These are phyloP conservation scores for Leptodactylus fuscus DNA, from an alignment of 2,113 vertebrate genomes.

Conservation along the genomic window DNA sequence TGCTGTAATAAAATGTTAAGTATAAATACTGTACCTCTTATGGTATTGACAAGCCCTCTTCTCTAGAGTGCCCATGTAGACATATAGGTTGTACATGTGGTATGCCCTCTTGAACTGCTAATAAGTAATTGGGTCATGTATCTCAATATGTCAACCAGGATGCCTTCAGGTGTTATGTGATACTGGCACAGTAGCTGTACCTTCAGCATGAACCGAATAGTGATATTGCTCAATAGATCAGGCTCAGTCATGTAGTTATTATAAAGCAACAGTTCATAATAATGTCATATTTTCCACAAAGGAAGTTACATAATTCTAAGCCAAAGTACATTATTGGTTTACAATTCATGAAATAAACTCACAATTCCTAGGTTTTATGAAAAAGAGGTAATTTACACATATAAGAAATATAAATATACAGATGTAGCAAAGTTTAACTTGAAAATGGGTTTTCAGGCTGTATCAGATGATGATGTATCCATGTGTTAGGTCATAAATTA, in stretches of 20 bases:
- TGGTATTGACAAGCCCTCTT: neutral
- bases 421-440: too few relatives aligned
- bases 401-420: too few relatives aligned
- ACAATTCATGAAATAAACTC: neutral
- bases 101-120: neutral
- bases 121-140: neutral
- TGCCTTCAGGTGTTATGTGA: neutral
- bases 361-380: too few relatives aligned
- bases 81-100: neutral
- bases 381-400: too few relatives aligned
- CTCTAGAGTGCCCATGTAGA: neutral
- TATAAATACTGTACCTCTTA: neutral
- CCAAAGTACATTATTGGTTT: neutral
- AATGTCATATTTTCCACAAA: neutral
- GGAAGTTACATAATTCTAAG: conserved; percentile 27
- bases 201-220: neutral
- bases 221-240: conserved; percentile 38
- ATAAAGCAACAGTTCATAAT: conserved; percentile 26
- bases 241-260: conserved; percentile 24
- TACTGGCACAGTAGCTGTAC: neutral
- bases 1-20: too few relatives aligned
- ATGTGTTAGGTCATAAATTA: too few relatives aligned
- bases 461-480: too few relatives aligned
- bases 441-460: too few relatives aligned
- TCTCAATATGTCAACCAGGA: neutral